phyloP scores from a whole-genome alignment of 2,113 vertebrate species.

The Salvelinus alpinus region DNA sequence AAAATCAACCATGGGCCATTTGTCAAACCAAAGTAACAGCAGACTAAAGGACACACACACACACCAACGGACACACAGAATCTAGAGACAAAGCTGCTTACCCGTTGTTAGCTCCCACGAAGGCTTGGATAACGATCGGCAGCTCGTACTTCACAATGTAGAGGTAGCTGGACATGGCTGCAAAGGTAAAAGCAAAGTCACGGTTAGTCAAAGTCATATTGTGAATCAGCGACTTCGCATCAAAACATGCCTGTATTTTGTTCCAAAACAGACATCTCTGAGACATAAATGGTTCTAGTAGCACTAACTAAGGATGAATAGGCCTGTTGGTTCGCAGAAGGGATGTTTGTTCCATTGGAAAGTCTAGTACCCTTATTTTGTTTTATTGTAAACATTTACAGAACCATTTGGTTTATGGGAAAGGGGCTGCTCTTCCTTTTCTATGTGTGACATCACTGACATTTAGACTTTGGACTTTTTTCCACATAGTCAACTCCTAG shows the following conservation, averaged over 20 bases:
- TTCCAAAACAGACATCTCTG: too few species aligned
- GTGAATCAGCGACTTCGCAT: background rate
- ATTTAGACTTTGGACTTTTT: too few species aligned
- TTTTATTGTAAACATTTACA: too few species aligned
- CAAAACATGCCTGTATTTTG: too few species aligned
- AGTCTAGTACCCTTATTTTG: too few species aligned
- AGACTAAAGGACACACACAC: background rate
- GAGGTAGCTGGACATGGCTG: conserved; percentile 99
- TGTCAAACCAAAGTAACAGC: background rate
- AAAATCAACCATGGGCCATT: background rate
- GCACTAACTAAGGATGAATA: too few species aligned
- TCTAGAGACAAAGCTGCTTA: conserved; percentile 64
- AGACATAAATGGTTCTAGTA: too few species aligned
- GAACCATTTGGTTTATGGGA: too few species aligned
- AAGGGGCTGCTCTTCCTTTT: conserved; percentile 96
- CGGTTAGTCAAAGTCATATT: conserved; percentile 72
- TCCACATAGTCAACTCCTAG: too few species aligned
- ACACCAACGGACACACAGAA: background rate
- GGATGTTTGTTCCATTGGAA: too few species aligned
- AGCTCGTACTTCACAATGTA: conserved; percentile 98
- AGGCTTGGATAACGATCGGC: conserved; percentile 91
- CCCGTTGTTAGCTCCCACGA: conserved; percentile 78
- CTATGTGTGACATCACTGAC: conserved; percentile 66
- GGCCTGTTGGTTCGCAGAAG: too few species aligned
- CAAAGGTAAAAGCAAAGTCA: conserved; percentile 36